Evolutionary conservation across 2,888 invertebrate genomes (phyloP).

Genomic region (Ryuthela nishihirai): DNA sequence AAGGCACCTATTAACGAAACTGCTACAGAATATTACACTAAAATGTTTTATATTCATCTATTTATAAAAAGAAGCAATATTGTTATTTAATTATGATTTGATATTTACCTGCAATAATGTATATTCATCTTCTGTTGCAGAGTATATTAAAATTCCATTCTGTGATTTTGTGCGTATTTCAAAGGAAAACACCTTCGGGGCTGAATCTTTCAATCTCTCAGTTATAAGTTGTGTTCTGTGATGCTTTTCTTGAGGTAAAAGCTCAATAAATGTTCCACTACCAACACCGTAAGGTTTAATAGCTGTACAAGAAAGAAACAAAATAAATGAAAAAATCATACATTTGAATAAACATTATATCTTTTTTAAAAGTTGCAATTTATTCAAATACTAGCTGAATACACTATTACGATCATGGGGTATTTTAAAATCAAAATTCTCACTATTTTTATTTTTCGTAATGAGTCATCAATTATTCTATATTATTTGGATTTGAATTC

Average conservation of each 20-base stretch:
- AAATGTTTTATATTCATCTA: not conserved
- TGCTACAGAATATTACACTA: too few species aligned
- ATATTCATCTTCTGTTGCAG: slow-evolving; percentile 81
- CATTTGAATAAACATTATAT: not conserved
- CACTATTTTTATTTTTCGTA: too few species aligned
- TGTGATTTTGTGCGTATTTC: slow-evolving; percentile 73
- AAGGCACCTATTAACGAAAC: too few species aligned
- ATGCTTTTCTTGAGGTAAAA: slow-evolving; percentile 71
- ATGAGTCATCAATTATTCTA: too few species aligned
- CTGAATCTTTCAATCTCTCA: slow-evolving; percentile 5
- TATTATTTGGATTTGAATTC: too few species aligned
- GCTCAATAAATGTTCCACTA: slow-evolving; percentile 73
- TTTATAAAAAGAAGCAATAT: not conserved
- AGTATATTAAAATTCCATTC: slow-evolving; percentile 77
- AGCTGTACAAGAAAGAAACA: slow-evolving; percentile 52
- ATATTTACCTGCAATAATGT: slow-evolving; percentile 67
- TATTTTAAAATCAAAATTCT: too few species aligned
- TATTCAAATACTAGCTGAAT: too few species aligned
- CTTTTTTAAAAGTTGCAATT: not conserved
- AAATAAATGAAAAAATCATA: not conserved
- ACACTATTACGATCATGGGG: too few species aligned
- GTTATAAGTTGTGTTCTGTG: slow-evolving; percentile 76
- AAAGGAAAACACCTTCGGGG: slow-evolving; percentile 66
- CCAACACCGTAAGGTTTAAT: slow-evolving; percentile 74
- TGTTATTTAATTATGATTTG: slow-evolving; percentile 2